A percentile compares a stretch with the other conserved stretches of the same genome.
Conservation (phyloP, 2,113 vertebrate species). For the Morphnarchus princeps region DNA sequence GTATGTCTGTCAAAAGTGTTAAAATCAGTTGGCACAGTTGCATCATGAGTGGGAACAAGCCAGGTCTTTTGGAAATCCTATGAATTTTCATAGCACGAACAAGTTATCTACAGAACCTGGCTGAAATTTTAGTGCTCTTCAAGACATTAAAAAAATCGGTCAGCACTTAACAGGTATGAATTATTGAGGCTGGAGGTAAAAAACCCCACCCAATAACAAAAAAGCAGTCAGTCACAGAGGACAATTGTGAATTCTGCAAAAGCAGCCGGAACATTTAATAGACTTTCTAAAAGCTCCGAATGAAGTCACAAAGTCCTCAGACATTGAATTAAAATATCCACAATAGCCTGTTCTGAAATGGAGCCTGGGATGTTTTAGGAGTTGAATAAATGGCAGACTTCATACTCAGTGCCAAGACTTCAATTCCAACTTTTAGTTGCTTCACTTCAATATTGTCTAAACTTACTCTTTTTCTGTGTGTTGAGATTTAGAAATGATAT, state of each 20-base stretch:
- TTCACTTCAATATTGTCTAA: slow-evolving; percentile 44
- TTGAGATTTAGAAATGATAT: slow-evolving; percentile 10
- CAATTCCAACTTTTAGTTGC: slow-evolving; percentile 21
- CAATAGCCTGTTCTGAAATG: background rate
- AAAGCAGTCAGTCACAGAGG: background rate
- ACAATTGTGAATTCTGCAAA: slow-evolving; percentile 21
- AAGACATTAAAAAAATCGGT: background rate
- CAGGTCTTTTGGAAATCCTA: background rate
- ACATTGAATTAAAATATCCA: slow-evolving; percentile 23
- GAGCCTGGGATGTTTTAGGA: background rate
- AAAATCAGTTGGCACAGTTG: background rate
- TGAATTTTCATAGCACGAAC: background rate
- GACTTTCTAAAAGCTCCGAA: background rate
- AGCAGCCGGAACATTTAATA: slow-evolving; percentile 37
- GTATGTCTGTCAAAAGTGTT: slow-evolving; percentile 11
- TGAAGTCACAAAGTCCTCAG: slow-evolving; percentile 21
- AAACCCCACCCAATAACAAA: background rate
- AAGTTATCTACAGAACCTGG: background rate
- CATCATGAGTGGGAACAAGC: background rate
- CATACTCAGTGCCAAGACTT: background rate
- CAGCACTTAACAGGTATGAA: background rate
- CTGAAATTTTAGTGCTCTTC: background rate
- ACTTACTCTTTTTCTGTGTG: background rate
- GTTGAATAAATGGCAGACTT: background rate
- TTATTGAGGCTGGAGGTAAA: background rate